These are phyloP conservation scores for Metellina segmentata DNA, from an alignment of 2,888 invertebrate species.

Conservation along the genomic window DNA sequence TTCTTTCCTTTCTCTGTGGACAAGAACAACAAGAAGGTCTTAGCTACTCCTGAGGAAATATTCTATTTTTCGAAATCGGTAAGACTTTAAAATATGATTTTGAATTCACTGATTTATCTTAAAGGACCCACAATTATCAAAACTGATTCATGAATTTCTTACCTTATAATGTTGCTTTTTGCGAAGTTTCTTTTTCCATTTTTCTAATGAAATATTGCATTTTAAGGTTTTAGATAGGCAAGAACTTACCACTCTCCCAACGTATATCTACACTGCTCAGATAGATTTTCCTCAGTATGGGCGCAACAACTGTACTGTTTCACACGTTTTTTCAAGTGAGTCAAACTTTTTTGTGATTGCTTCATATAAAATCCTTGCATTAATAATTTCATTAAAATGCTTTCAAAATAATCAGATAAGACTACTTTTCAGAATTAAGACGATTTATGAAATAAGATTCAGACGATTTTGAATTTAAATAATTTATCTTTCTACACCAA, in stretches of 20 bases:
- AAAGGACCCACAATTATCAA: not conserved
- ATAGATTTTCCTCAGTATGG: conserved; percentile 22
- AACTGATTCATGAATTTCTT: not conserved
- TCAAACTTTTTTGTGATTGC: not conserved
- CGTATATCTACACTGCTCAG: conserved; percentile 34
- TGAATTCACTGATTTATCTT: too few relatives aligned
- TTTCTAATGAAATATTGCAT: not conserved
- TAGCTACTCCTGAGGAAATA: conserved; percentile 31
- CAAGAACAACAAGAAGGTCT: conserved; percentile 14
- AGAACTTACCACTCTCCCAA: conserved; percentile 10
- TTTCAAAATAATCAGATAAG: too few relatives aligned
- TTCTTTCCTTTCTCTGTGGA: conserved; percentile 49
- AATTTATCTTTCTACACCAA: too few relatives aligned
- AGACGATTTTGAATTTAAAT: too few relatives aligned
- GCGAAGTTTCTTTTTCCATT: not conserved
- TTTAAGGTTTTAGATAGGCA: conserved; percentile 34
- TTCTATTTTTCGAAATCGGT: conserved; percentile 61
- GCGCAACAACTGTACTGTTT: conserved; percentile 26
- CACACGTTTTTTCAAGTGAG: conserved; percentile 69
- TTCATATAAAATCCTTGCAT: too few relatives aligned
- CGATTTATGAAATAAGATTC: too few relatives aligned
- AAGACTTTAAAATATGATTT: not conserved
- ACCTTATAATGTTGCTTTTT: not conserved
- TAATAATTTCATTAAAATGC: too few relatives aligned
- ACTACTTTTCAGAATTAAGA: too few relatives aligned